Evolutionary conservation across 2,113 vertebrate species (phyloP), one percentile per base, ranked within the genome.

Genomic region (Cynocephalus volans): DNA sequence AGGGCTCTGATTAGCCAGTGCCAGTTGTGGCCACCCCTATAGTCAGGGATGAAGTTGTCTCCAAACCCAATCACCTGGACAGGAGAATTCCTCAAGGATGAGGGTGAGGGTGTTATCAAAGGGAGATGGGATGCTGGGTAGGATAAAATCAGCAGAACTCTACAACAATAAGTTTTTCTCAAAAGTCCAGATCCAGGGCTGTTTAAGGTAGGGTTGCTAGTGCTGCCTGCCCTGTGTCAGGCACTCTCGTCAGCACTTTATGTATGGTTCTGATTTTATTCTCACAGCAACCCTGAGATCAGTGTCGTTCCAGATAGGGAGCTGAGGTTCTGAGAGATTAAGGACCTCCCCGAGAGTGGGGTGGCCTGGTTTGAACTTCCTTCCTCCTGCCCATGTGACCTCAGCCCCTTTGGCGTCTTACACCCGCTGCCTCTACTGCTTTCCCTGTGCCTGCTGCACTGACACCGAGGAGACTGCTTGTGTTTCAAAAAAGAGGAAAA

Each of bases 391-490:
- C n/a, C 3, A 4, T 11, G 45, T 14, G 73, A 33, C 62, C 56
- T 26, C 41, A 65, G 13, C 23, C 33, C 48, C 60, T 50, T 62
- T 6, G 15, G 72, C 23, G 6, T 54, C 67, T 60, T 67, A 19
- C 41, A 36, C 82, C 45, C 33, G 33, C 48, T 6, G 3, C 10
- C 64, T 60, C 28, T 5, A 5, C 8, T 21, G 33, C 58, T 80
- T 64, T 72, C 45, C 50, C n/a, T 93, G 86, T 17, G 69, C 89
- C 90, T 69, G 60, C 48, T 50, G 28, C 6, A 54, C 65, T 48
- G 73, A 93, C 77, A 45, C 56, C 19, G 1, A 67, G 73, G 93
- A 96, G 73, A 31, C 81, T 14, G 60, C 21, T 96, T 60, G 28
- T 15, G 12, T 77, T 95, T 97, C 58, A 70, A 80, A 73, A 90